These are phyloP conservation scores for Erebia epiphron DNA, from an alignment of 2,888 invertebrate genomes.

Conservation along the genomic window DNA sequence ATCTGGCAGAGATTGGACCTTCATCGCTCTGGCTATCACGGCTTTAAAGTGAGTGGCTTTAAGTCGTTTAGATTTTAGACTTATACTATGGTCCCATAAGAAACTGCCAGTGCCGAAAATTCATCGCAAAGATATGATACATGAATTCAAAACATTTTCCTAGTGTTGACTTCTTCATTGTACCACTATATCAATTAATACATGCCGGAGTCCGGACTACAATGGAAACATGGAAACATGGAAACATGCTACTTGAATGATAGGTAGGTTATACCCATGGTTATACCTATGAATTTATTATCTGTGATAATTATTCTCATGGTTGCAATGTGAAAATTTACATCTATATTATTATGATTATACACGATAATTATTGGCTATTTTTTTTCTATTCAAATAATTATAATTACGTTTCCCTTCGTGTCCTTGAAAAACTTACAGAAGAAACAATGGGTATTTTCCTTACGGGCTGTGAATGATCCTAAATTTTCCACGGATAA, in stretches of 20 bases:
- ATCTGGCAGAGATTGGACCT: too few species aligned
- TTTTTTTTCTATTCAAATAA: not conserved
- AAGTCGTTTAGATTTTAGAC: too few species aligned
- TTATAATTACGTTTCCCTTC: not conserved
- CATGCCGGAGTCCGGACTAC: not conserved
- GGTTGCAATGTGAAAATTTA: slow-evolving; percentile 26
- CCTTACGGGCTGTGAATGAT: not conserved
- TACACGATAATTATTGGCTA: slow-evolving; percentile 13
- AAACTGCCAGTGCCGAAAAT: too few species aligned
- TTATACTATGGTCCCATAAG: too few species aligned
- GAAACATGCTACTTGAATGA: slow-evolving; percentile 43
- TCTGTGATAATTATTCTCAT: slow-evolving; percentile 48
- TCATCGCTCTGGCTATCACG: too few species aligned
- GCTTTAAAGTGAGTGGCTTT: too few species aligned
- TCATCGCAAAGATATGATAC: too few species aligned
- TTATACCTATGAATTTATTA: slow-evolving; percentile 46
- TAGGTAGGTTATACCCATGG: slow-evolving; percentile 3
- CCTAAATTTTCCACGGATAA: too few species aligned
- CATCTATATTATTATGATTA: slow-evolving; percentile 12
- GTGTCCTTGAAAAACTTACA: not conserved
- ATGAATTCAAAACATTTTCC: too few species aligned
- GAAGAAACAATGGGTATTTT: not conserved
- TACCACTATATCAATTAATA: not conserved
- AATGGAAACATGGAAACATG: slow-evolving; percentile 43
- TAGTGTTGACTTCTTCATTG: not conserved